Evolutionary conservation across 2,888 invertebrate genomes (phyloP), one percentile per base, ranked within the genome.

Genomic region (Oegoconia quadripuncta): DNA sequence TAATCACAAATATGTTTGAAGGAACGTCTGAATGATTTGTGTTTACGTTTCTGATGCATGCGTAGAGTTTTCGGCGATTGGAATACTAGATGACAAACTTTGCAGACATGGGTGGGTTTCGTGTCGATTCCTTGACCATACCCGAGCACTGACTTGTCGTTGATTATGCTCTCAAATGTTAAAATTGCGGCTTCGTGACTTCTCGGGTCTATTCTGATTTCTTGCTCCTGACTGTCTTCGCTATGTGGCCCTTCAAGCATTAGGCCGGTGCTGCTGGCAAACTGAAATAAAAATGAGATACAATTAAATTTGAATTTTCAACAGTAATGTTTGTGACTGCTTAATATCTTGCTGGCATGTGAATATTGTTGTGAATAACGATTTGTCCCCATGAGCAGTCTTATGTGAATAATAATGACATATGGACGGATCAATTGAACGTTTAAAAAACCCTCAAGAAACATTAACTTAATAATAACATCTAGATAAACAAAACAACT

Each of bases 61-160:
- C 64, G 48, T 14, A 86, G 44, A 0, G 86, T 81, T 64, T 71
- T 79, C 0, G 60, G 54, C 0, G 73, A 66, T 50, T 76, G 73
- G 49, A 87, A 87, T 41, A 83, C 74, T 53, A 83, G 59, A 58
- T 86, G 84, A 48, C 87, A 87, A 1, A 84, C 59, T 56, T 82
- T 76, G 47, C 86, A 86, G 20, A 77, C 59, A 14, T 70, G 69
- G 0, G 54, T 54, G 1, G 52, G 40, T 0, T 54, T 34, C 1
- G 47, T 41, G 15, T 49, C 20, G 1, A 52, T 34, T 1, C 42
- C 39, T 11, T 53, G 46, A 0, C 48, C 52, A 2, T 56, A 56
- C 0, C 48, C 53, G 8, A 60, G 23, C 7, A 58, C 49, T 27
- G 51, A 41, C 28, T 69, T 65, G 3, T 77, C 64, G 13, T 65